phyloP scores from a whole-genome alignment of 2,888 invertebrate species.

The Rhaphigaster nebulosa region DNA sequence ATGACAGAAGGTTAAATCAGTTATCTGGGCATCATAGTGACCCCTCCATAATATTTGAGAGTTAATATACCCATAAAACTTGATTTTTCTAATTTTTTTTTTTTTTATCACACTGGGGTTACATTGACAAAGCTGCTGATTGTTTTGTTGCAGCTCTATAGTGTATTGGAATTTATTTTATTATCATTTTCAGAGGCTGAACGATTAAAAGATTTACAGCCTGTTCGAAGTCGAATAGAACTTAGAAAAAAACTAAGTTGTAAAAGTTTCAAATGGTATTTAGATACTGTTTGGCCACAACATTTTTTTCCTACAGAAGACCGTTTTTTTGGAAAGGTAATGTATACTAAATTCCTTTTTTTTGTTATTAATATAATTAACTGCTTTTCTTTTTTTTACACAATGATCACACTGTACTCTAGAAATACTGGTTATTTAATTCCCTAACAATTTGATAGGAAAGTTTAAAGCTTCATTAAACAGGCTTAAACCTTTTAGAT shows the following conservation, averaged over 20 bases:
- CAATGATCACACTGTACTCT: too few relatives aligned
- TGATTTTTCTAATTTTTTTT: too few relatives aligned
- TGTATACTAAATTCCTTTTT: not conserved
- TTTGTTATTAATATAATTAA: too few relatives aligned
- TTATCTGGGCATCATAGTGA: not conserved
- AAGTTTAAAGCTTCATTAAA: too few relatives aligned
- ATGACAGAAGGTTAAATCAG: not conserved
- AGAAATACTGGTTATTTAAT: too few relatives aligned
- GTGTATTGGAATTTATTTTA: conserved; percentile 6
- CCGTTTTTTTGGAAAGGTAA: conserved; percentile 90
- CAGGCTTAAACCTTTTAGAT: not conserved
- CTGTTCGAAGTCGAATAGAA: conserved; percentile 75
- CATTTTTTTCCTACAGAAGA: conserved; percentile 93
- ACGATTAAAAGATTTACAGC: conserved; percentile 74
- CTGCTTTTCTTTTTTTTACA: too few relatives aligned
- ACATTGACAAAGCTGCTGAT: not conserved
- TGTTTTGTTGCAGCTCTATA: not conserved
- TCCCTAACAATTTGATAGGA: too few relatives aligned
- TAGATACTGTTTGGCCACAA: conserved; percentile 95
- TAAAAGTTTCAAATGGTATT: conserved; percentile 86
- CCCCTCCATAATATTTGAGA: not conserved
- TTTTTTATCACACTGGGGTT: too few relatives aligned
- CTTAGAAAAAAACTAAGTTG: conserved; percentile 70
- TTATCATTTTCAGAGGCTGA: conserved; percentile 72
- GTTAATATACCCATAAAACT: too few relatives aligned